These are phyloP conservation scores for Pedetes capensis DNA, from an alignment of 2,113 vertebrate species.

Conservation along the genomic window DNA sequence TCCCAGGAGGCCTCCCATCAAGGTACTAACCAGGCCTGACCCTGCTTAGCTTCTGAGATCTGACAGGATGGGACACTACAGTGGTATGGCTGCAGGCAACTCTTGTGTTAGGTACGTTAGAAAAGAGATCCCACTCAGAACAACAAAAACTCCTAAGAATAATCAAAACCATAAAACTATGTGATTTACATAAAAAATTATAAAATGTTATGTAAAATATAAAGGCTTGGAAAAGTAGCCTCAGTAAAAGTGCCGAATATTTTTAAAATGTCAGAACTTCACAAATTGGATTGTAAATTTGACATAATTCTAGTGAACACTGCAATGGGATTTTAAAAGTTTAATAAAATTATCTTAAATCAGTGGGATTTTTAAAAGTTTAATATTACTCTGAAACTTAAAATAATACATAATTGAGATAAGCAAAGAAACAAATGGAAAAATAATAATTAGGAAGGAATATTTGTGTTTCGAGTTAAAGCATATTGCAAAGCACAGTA, in stretches of 20 bases:
- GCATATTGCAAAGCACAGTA: neutral
- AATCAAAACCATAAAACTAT: neutral
- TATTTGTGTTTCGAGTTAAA: neutral
- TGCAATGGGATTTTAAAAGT: slow-evolving; percentile 8
- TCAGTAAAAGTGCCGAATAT: neutral
- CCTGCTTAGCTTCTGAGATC: no score
- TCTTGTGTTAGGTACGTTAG: no score
- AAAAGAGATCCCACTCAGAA: slow-evolving; percentile 11
- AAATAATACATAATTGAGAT: neutral
- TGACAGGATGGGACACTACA: no score
- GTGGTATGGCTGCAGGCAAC: no score
- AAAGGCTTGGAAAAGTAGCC: neutral
- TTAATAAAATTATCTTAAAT: neutral
- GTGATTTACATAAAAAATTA: slow-evolving; percentile 16
- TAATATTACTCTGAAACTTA: slow-evolving; percentile 23
- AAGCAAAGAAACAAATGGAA: neutral
- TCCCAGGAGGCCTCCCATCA: no score
- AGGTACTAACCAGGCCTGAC: no score
- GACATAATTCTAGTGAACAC: neutral
- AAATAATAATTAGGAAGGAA: neutral
- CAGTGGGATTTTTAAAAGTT: neutral
- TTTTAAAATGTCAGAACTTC: slow-evolving; percentile 27
- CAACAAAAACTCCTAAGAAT: slow-evolving; percentile 8
- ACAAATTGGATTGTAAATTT: slow-evolving; percentile 19
- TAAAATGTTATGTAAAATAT: slow-evolving; percentile 27